Evolutionary conservation across 2,797 vertebrate species (phyloP).

Genomic region (Pygocentrus nattereri): DNA sequence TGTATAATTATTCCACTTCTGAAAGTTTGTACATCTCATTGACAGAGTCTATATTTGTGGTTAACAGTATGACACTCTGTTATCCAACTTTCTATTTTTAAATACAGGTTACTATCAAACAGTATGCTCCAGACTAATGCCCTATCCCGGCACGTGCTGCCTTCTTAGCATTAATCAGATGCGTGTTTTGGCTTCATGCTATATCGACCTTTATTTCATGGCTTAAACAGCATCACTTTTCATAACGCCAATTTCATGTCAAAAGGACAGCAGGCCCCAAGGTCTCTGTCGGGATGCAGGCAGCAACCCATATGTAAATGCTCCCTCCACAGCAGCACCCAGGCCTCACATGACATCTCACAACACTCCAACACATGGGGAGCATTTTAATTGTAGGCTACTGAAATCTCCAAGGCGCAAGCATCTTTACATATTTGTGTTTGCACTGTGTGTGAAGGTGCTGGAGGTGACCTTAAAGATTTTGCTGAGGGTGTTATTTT

Average conservation of each 20-base stretch:
- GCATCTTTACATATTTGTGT: constrained; percentile 60
- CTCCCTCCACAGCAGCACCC: constrained; percentile 38
- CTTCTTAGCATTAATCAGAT: constrained; percentile 62
- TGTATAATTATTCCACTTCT: background rate
- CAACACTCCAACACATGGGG: constrained; percentile 66
- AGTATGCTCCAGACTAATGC: background rate
- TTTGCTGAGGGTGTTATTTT: constrained; percentile 49
- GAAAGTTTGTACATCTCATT: constrained; percentile 19
- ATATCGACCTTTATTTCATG: constrained; percentile 69
- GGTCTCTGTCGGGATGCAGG: constrained; percentile 68
- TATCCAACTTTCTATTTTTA: constrained; percentile 6
- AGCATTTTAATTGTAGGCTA: constrained; percentile 77
- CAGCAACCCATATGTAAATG: constrained; percentile 75
- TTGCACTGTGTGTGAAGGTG: constrained; percentile 44
- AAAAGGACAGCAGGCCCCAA: constrained; percentile 73
- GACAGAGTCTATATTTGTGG: background rate
- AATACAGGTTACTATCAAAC: background rate
- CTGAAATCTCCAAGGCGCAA: constrained; percentile 67
- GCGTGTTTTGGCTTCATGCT: constrained; percentile 62
- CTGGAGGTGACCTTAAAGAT: constrained; percentile 58
- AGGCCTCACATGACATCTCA: constrained; percentile 67
- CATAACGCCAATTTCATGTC: constrained; percentile 68
- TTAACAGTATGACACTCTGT: background rate
- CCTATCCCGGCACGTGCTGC: constrained; percentile 31
- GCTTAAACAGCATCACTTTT: constrained; percentile 67